phyloP scores from a whole-genome alignment of 2,797 vertebrate genomes.

The Paguma larvata region DNA sequence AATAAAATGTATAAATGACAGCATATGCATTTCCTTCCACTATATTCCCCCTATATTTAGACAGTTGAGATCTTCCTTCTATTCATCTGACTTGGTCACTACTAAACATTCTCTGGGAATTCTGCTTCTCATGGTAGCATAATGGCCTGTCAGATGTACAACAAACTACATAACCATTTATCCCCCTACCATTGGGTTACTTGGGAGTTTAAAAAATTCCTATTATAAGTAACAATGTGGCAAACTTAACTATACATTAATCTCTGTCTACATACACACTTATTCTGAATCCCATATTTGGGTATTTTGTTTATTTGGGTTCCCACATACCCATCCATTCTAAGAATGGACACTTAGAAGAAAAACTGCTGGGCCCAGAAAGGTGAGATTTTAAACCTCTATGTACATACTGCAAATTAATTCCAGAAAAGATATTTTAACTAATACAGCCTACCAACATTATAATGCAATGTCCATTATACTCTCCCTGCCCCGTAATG shows the following conservation, averaged over 20 bases:
- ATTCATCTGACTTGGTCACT: not conserved
- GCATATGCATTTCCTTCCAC: conserved; percentile 5
- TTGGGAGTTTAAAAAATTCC: not conserved
- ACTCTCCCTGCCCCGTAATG: not conserved
- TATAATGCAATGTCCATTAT: not conserved
- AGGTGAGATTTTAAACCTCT: conserved; percentile 45
- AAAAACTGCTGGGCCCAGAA: conserved; percentile 26
- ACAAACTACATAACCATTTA: not conserved
- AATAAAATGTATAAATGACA: not conserved
- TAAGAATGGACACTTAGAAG: conserved; percentile 35
- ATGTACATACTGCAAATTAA: not conserved
- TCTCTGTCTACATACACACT: conserved; percentile 37
- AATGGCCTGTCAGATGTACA: conserved; percentile 54
- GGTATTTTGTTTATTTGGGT: no score
- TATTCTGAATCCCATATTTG: no score
- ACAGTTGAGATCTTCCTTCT: conserved; percentile 42
- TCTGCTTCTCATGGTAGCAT: not conserved
- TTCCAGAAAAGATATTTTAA: conserved; percentile 58
- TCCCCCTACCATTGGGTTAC: not conserved
- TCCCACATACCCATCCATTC: no score
- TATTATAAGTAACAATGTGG: conserved; percentile 60
- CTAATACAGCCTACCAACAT: not conserved
- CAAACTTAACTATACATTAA: conserved; percentile 66
- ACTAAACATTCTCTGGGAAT: not conserved
- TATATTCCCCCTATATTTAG: not conserved